These are phyloP conservation scores for Labia minor DNA, from an alignment of 2,888 invertebrate genomes.

Conservation along the genomic window DNA sequence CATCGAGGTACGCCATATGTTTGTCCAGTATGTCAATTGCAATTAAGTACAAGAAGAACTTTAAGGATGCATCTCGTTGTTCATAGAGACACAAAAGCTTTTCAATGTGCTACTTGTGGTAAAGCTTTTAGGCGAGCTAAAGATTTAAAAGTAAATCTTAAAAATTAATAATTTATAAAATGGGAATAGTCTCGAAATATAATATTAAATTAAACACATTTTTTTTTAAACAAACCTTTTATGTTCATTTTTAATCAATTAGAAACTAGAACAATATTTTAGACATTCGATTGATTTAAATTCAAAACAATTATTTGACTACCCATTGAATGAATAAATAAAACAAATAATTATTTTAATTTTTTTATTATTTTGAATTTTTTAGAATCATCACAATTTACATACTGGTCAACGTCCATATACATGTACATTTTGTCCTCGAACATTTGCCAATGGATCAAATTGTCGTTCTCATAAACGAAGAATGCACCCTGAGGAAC, in stretches of 20 bases:
- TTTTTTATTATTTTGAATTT: conserved; percentile 18
- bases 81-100: conserved; percentile 43
- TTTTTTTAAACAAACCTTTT: too few species aligned
- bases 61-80: conserved; percentile 44
- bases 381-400: conserved; percentile 44
- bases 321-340: too few species aligned
- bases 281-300: too few species aligned
- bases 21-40: conserved; percentile 43
- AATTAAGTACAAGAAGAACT: conserved; percentile 44
- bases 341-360: neutral
- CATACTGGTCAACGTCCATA: conserved; percentile 47
- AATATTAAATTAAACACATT: too few species aligned
- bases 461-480: conserved; percentile 46
- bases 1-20: conserved; percentile 45
- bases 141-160: conserved; percentile 27
- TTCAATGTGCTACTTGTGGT: conserved; percentile 45
- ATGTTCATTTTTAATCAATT: too few species aligned
- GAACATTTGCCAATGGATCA: conserved; percentile 46
- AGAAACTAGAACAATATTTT: too few species aligned
- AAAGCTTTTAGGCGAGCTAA: conserved; percentile 45
- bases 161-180: too few species aligned
- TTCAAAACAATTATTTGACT: too few species aligned
- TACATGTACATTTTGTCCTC: conserved; percentile 45
- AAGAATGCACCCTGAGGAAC: conserved; percentile 42
- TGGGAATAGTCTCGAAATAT: too few species aligned